Percentiles rank a stretch among this genome's conserved stretches.
These are phyloP conservation scores for Ceratosolen solmsi DNA, from an alignment of 1,140 invertebrate genomes.

Conservation along the genomic window DNA sequence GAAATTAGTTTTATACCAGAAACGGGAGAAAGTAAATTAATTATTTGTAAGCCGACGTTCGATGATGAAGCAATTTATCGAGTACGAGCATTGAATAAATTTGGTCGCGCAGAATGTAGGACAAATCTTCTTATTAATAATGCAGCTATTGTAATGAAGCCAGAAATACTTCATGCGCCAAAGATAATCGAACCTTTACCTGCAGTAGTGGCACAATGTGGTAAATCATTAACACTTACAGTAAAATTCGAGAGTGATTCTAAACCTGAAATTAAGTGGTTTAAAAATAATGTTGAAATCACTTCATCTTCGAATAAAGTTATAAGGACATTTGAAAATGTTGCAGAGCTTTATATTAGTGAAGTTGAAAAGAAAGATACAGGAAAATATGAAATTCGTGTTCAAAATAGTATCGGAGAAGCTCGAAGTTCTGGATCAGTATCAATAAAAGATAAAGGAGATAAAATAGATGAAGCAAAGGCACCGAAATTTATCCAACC, in stretches of 20 bases:
- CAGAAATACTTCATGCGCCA: conserved; percentile 78
- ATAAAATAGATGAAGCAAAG: conserved; percentile 76
- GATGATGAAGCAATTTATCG: too few relatives aligned
- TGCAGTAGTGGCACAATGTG: conserved; percentile 77
- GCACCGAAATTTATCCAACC: conserved; percentile 84
- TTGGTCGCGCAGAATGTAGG: too few relatives aligned
- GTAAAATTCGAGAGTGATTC: conserved; percentile 83
- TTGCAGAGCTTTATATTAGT: conserved; percentile 80
- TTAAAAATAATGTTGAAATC: conserved; percentile 88
- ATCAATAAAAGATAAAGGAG: conserved; percentile 76
- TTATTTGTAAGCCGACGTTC: too few relatives aligned
- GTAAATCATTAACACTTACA: conserved; percentile 77
- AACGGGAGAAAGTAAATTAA: too few relatives aligned
- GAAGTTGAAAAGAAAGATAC: conserved; percentile 82
- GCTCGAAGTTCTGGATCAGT: conserved; percentile 86
- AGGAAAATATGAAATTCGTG: conserved; percentile 89
- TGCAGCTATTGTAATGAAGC: conserved; percentile 74
- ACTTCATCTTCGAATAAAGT: conserved; percentile 78
- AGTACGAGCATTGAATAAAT: too few relatives aligned
- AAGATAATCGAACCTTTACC: conserved; percentile 80
- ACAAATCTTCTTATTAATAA: too few relatives aligned
- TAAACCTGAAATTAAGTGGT: conserved; percentile 87
- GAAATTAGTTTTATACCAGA: too few relatives aligned
- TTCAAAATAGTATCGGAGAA: conserved; percentile 83
- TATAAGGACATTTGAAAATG: conserved; percentile 79